A percentile compares a stretch with the other conserved stretches of the same genome.
phyloP scores from a whole-genome alignment of 2,888 invertebrate genomes.

The Ceramica pisi region DNA sequence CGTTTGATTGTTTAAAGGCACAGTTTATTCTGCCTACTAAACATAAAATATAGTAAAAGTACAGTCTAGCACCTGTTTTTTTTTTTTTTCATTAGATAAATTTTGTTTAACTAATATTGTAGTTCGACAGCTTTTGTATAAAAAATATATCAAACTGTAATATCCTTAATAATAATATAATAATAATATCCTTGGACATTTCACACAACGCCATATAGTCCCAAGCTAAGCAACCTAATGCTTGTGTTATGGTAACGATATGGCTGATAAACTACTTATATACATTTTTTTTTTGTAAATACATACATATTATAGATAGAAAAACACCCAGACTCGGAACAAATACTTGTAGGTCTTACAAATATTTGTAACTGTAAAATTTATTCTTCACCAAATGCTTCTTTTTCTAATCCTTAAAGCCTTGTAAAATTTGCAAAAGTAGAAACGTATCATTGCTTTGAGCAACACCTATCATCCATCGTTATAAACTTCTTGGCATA shows the following conservation, averaged over 20 bases:
- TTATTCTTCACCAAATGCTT: no score
- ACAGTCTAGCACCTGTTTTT: neutral
- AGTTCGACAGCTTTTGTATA: neutral
- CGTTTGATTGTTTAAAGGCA: neutral
- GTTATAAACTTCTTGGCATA: neutral
- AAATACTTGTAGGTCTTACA: no score
- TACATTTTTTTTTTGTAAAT: no score
- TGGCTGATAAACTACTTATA: no score
- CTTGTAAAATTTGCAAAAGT: neutral
- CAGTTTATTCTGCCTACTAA: neutral
- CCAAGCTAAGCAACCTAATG: no score
- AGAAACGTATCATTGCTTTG: neutral
- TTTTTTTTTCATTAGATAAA: neutral
- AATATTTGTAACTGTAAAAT: no score
- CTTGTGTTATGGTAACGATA: no score
- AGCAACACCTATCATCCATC: neutral
- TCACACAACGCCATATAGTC: no score
- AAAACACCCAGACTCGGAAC: no score
- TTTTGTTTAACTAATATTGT: neutral
- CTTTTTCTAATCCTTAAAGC: neutral
- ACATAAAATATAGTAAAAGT: neutral
- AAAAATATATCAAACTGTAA: neutral
- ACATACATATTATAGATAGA: no score
- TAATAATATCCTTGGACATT: no score
- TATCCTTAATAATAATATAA: no score